Evolutionary conservation across 2,888 invertebrate species (phyloP).

Genomic region (Tenthredo distinguenda): DNA sequence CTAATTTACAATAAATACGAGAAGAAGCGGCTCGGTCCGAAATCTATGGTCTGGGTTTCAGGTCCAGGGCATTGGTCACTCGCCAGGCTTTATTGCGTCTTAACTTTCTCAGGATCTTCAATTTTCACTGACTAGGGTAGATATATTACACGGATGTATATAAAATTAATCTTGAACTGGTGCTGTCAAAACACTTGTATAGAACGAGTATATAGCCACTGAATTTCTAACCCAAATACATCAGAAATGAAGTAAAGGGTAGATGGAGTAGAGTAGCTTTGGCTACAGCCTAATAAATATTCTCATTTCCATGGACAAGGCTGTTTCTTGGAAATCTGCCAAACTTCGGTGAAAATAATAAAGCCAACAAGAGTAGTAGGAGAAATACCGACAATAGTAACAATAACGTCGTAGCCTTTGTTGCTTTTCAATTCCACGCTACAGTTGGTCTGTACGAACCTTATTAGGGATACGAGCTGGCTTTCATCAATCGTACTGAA

Average conservation of each 20-base stretch:
- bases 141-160: conserved; percentile 4
- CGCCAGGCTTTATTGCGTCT: neutral
- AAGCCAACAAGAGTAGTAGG: conserved; percentile 12
- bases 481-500: conserved; percentile 47
- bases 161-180: conserved; percentile 3
- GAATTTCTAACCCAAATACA: conserved; percentile 26
- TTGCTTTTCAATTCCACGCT: conserved; percentile 45
- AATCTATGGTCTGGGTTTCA: conserved; percentile 6
- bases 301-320: conserved; percentile 1
- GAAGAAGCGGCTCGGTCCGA: neutral
- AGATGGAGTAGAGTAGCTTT: conserved; percentile 13
- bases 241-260: conserved; percentile 20
- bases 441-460: conserved; percentile 38
- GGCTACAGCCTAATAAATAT: conserved; percentile 31
- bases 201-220: neutral
- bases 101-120: neutral
- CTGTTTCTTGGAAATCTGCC: conserved; percentile 30
- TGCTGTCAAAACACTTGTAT: conserved; percentile 9
- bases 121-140: neutral
- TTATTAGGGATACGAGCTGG: conserved; percentile 37
- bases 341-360: conserved; percentile 37
- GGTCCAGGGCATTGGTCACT: conserved; percentile 1
- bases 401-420: conserved; percentile 37
- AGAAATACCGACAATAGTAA: conserved; percentile 23
- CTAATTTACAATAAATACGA: conserved; percentile 33